A percentile compares a stretch with the other conserved stretches of the same genome.
These are phyloP conservation scores for Yponomeuta malinellus DNA, from an alignment of 2,888 invertebrate genomes.

Conservation along the genomic window DNA sequence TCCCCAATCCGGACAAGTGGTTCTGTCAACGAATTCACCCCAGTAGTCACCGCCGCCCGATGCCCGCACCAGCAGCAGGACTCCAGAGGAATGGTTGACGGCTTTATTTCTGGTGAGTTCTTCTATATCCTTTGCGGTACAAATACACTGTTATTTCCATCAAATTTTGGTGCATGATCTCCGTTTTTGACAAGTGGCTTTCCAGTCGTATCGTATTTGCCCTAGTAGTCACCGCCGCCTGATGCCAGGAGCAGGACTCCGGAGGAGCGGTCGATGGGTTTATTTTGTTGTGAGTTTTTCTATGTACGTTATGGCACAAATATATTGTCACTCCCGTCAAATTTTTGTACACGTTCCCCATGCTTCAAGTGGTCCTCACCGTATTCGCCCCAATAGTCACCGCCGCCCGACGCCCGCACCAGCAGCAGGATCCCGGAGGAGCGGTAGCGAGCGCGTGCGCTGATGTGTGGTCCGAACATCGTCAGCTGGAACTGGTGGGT, in stretches of 20 bases:
- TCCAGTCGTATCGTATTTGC: no score
- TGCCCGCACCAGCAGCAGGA: slow-evolving; percentile 86
- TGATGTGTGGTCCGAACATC: slow-evolving; percentile 86
- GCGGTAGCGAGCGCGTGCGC: slow-evolving; percentile 85
- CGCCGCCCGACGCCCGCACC: slow-evolving; percentile 88
- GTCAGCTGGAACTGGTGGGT: slow-evolving; percentile 88
- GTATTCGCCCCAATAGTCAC: slow-evolving; percentile 93
- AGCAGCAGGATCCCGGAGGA: slow-evolving; percentile 87
- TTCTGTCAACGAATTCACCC: slow-evolving; percentile 86
- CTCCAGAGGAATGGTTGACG: slow-evolving; percentile 87
- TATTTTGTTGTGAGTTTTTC: no score
- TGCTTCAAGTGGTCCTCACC: slow-evolving; percentile 61
- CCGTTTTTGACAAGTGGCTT: no score
- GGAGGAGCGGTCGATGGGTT: slow-evolving; percentile 78
- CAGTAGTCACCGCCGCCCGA: slow-evolving; percentile 92
- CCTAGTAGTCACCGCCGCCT: no score
- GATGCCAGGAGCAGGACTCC: no score
- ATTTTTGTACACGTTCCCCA: no score
- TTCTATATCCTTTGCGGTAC: no score
- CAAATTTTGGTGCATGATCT: no score
- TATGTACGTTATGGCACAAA: no score
- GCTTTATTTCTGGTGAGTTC: slow-evolving; percentile 46
- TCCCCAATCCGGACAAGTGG: no score
- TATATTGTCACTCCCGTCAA: no score
- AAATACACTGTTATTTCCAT: no score